phyloP scores from a whole-genome alignment of 92 coral and sea anemone species.

The Porites evermanni region DNA sequence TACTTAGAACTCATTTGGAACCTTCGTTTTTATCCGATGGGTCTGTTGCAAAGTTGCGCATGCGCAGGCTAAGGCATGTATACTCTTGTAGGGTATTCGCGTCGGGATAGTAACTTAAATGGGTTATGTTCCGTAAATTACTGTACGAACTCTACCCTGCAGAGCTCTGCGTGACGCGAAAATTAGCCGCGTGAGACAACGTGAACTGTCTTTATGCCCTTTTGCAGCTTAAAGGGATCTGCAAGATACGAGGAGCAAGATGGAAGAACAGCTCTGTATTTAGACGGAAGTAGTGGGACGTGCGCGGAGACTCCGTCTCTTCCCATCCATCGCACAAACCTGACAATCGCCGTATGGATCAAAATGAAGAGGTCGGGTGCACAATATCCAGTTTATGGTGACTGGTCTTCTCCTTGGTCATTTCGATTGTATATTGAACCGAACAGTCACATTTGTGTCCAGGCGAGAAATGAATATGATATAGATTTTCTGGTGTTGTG shows the following conservation, averaged over 20 bases:
- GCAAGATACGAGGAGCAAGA: conserved; percentile 11
- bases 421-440: neutral
- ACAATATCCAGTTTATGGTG: conserved; percentile 8
- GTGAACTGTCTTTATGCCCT: neutral
- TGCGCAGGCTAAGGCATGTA: no score
- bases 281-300: conserved; percentile 30
- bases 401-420: conserved; percentile 12
- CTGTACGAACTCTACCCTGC: no score
- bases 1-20: no score
- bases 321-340: neutral
- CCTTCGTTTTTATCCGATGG: no score
- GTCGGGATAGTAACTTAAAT: no score
- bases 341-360: conserved; percentile 33
- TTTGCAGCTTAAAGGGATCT: conserved; percentile 14
- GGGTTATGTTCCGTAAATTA: no score
- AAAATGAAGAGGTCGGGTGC: neutral
- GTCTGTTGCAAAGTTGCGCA: no score
- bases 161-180: no score
- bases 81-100: no score
- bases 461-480: neutral
- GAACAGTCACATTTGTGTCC: neutral
- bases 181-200: no score
- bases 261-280: conserved; percentile 25
- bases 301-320: conserved; percentile 31
- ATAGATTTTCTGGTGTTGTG: neutral